A percentile compares a stretch with the other conserved stretches of the same genome.
Evolutionary conservation across 2,888 invertebrate genomes (phyloP).

Genomic region (Ophraella communa): DNA sequence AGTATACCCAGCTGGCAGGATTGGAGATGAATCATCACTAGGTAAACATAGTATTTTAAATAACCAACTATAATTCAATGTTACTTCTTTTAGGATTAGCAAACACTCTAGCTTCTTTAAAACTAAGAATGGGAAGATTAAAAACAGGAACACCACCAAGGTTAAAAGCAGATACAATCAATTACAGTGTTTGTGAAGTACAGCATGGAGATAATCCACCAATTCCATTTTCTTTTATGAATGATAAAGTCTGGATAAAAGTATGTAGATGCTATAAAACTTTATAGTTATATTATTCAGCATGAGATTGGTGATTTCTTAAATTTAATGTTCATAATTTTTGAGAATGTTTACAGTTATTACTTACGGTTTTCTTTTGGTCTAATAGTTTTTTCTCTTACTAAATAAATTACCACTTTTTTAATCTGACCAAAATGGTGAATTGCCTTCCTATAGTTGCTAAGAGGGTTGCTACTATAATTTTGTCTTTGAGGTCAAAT

Average conservation of each 20-base stretch:
- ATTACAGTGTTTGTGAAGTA: constrained; percentile 66
- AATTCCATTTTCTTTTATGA: constrained; percentile 82
- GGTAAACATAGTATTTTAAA: constrained; percentile 40
- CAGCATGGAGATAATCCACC: constrained; percentile 72
- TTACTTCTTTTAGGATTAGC: constrained; percentile 65
- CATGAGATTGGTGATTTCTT: too few relatives aligned
- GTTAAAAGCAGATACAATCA: constrained; percentile 70
- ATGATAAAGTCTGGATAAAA: constrained; percentile 76
- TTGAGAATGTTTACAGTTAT: too few relatives aligned
- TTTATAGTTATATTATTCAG: neutral
- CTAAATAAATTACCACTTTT: too few relatives aligned
- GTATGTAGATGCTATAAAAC: constrained; percentile 52
- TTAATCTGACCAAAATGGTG: too few relatives aligned
- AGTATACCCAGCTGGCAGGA: constrained; percentile 76
- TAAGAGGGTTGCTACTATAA: too few relatives aligned
- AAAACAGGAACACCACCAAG: constrained; percentile 91
- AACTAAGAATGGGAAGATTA: constrained; percentile 78
- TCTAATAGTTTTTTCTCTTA: too few relatives aligned
- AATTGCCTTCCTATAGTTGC: too few relatives aligned
- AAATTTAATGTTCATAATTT: too few relatives aligned
- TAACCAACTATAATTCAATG: neutral
- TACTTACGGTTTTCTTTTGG: too few relatives aligned
- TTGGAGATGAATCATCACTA: constrained; percentile 80
- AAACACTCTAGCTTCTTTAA: constrained; percentile 71
- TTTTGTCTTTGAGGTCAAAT: too few relatives aligned